Evolutionary conservation across 2,888 invertebrate genomes (phyloP).

Genomic region (Luffia ferchaultella): DNA sequence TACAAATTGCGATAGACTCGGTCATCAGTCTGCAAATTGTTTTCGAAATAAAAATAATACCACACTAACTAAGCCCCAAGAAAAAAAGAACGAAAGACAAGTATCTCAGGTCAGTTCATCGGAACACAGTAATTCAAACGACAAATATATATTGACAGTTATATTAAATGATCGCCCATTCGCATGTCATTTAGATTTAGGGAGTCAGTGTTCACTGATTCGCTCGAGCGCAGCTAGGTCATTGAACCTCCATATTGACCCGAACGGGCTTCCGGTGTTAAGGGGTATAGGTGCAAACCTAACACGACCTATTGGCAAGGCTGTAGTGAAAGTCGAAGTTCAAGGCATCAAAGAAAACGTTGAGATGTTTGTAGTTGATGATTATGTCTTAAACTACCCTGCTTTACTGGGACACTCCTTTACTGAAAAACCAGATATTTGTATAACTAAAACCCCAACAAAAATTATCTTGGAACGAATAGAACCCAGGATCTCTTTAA

Average conservation of each 20-base stretch:
- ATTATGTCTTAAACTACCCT: slow-evolving; percentile 1
- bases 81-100: too few relatives aligned
- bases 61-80: too few relatives aligned
- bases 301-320: not conserved
- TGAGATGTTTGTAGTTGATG: slow-evolving; percentile 2
- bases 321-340: not conserved
- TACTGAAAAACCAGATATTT: slow-evolving; percentile 1
- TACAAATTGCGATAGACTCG: too few relatives aligned
- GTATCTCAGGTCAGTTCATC: too few relatives aligned
- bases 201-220: slow-evolving; percentile 19
- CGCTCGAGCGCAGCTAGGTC: slow-evolving; percentile 9
- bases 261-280: not conserved
- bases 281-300: slow-evolving; percentile 1
- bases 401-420: slow-evolving; percentile 2
- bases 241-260: too few relatives aligned
- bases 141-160: too few relatives aligned
- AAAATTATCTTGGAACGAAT: not conserved
- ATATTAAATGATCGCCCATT: too few relatives aligned
- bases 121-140: too few relatives aligned
- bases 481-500: too few relatives aligned
- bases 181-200: slow-evolving; percentile 17
- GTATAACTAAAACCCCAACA: slow-evolving; percentile 1
- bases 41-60: too few relatives aligned
- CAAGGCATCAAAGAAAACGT: slow-evolving; percentile 1
- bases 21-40: too few relatives aligned